A percentile compares a stretch with the other conserved stretches of the same genome.
These are phyloP conservation scores for Brachymystax lenok DNA, from an alignment of 2,797 vertebrate genomes.

Conservation along the genomic window DNA sequence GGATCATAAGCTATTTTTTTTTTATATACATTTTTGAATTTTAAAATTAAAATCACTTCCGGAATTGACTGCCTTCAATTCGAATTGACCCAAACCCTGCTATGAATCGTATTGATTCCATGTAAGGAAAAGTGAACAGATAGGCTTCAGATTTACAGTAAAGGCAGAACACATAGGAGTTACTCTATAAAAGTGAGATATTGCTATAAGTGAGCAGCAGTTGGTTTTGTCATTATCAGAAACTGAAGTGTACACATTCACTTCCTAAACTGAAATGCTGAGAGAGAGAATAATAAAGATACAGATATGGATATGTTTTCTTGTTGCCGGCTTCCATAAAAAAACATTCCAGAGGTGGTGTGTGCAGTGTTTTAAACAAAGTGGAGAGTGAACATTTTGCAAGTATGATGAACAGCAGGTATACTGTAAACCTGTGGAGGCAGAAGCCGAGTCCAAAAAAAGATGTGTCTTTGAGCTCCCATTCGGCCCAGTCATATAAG, in stretches of 20 bases:
- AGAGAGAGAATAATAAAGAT: slow-evolving; percentile 21
- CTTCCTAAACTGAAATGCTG: slow-evolving; percentile 55
- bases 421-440: slow-evolving; percentile 62
- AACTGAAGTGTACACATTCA: slow-evolving; percentile 57
- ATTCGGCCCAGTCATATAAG: slow-evolving; percentile 71
- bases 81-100: no score
- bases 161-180: slow-evolving; percentile 40
- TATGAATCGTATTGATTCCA: slow-evolving; percentile 15
- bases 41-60: no score
- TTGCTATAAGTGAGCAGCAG: slow-evolving; percentile 26
- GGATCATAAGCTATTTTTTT: no score
- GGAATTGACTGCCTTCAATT: no score
- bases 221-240: slow-evolving; percentile 67
- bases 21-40: no score
- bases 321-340: slow-evolving; percentile 68
- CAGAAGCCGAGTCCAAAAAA: slow-evolving; percentile 66
- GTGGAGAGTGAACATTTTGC: slow-evolving; percentile 60
- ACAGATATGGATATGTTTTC: slow-evolving; percentile 64
- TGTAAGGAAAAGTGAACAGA: slow-evolving; percentile 21
- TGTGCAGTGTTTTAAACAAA: slow-evolving; percentile 69
- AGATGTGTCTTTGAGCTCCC: slow-evolving; percentile 51
- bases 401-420: slow-evolving; percentile 76
- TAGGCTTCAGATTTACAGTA: slow-evolving; percentile 21
- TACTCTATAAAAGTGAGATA: slow-evolving; percentile 56
- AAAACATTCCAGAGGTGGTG: slow-evolving; percentile 66